phyloP scores from a whole-genome alignment of 2,113 vertebrate genomes.

The Genyomyrus donnyi region DNA sequence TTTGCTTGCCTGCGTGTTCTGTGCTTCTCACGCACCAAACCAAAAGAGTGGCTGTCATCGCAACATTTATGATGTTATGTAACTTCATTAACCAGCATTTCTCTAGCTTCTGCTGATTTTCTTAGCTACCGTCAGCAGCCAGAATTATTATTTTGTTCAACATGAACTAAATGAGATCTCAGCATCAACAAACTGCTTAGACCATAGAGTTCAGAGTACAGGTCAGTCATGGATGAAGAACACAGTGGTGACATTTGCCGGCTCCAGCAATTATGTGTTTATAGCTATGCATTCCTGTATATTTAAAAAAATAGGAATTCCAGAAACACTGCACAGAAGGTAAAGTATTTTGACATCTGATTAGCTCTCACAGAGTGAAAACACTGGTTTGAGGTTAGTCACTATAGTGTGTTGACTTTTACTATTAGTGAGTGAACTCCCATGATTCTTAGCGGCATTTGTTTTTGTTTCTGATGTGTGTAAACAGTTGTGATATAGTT shows the following conservation, averaged over 20 bases:
- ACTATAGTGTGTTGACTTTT: conserved; percentile 28
- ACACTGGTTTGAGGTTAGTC: conserved; percentile 26
- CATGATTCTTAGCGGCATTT: conserved; percentile 27
- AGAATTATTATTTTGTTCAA: not conserved
- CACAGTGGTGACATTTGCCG: not conserved
- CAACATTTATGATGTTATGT: not conserved
- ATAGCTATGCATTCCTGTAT: not conserved
- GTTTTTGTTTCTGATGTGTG: conserved; percentile 29
- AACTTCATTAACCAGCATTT: not conserved
- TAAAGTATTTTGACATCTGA: conserved; percentile 23
- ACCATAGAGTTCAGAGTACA: not conserved
- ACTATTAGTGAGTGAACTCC: conserved; percentile 33
- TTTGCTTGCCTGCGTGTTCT: not conserved
- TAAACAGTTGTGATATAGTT: conserved; percentile 30
- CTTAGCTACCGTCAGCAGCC: not conserved
- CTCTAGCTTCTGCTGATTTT: not conserved
- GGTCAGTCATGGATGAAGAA: not conserved
- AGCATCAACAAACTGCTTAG: not conserved
- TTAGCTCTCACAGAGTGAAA: conserved; percentile 25
- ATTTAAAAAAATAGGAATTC: not conserved
- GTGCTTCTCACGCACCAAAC: not conserved
- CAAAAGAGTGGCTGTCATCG: not conserved
- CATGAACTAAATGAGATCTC: not conserved
- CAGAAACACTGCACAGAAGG: not conserved
- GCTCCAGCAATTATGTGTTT: not conserved